These are phyloP conservation scores for Psettodes erumei DNA, from an alignment of 2,113 vertebrate species.

Conservation along the genomic window DNA sequence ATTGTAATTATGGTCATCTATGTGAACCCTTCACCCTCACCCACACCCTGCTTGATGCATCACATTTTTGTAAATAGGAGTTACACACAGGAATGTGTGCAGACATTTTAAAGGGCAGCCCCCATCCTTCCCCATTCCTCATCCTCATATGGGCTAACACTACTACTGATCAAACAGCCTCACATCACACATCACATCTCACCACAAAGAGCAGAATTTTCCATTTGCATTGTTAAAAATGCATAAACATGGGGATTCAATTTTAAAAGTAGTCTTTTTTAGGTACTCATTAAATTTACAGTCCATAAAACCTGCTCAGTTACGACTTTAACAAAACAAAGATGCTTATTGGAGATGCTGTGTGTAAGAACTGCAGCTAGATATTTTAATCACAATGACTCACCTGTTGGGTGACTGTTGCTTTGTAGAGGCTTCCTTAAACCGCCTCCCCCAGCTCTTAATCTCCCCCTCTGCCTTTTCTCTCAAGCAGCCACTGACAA, in stretches of 20 bases:
- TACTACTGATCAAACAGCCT: neutral
- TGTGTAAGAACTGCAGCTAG: neutral
- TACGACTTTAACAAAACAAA: neutral
- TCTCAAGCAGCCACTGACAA: neutral
- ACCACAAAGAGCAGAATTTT: neutral
- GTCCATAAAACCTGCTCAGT: neutral
- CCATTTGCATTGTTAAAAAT: neutral
- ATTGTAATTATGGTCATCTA: neutral
- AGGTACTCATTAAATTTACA: neutral
- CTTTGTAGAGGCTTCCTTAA: neutral
- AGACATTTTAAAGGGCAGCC: neutral
- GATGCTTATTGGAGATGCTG: neutral
- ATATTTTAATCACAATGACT: slow-evolving; percentile 29
- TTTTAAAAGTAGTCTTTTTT: too few species aligned
- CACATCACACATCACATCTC: neutral
- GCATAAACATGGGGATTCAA: neutral
- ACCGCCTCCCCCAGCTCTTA: slow-evolving; percentile 2
- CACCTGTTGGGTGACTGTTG: slow-evolving; percentile 2
- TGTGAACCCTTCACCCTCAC: neutral
- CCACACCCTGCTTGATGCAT: too few species aligned
- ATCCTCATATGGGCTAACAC: neutral
- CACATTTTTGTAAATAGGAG: neutral
- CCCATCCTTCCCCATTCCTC: neutral
- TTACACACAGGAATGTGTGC: neutral
- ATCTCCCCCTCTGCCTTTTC: slow-evolving; percentile 1